Conservation (phyloP, 2,888 invertebrate genomes). For the Drosophila picticornis region DNA sequence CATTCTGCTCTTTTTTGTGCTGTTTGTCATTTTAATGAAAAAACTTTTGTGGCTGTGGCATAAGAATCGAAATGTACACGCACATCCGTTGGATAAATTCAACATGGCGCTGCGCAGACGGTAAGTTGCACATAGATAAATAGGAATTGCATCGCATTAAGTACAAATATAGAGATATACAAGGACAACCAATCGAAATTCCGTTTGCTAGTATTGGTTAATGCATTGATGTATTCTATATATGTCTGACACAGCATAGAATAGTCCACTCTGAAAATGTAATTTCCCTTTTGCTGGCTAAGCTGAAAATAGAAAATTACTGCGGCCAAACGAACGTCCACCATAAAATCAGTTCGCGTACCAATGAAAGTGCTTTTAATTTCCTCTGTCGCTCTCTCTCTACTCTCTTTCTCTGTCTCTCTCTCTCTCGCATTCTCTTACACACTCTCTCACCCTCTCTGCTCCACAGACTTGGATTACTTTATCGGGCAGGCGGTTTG, state of each 20-base stretch:
- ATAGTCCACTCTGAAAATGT: conserved; percentile 22
- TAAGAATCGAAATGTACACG: conserved; percentile 84
- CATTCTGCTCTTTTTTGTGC: conserved; percentile 88
- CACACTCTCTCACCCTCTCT: neutral
- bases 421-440: neutral
- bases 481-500: conserved; percentile 88
- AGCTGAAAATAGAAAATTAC: conserved; percentile 37
- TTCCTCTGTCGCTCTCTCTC: conserved; percentile 33
- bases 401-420: neutral
- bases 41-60: conserved; percentile 87
- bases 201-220: conserved; percentile 15
- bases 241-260: conserved; percentile 12
- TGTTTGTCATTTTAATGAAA: conserved; percentile 89
- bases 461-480: conserved; percentile 86
- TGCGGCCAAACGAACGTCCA: conserved; percentile 38
- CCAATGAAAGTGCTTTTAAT: conserved; percentile 45
- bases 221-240: neutral
- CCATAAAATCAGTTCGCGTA: conserved; percentile 33
- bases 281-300: conserved; percentile 59
- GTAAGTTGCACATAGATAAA: conserved; percentile 60
- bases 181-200: conserved; percentile 9
- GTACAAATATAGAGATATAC: neutral
- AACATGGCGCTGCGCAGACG: conserved; percentile 86
- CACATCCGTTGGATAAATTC: conserved; percentile 87
- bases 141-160: neutral